These are phyloP conservation scores for Oxygymnocypris stewartii DNA, from an alignment of 2,113 vertebrate species.

Conservation along the genomic window DNA sequence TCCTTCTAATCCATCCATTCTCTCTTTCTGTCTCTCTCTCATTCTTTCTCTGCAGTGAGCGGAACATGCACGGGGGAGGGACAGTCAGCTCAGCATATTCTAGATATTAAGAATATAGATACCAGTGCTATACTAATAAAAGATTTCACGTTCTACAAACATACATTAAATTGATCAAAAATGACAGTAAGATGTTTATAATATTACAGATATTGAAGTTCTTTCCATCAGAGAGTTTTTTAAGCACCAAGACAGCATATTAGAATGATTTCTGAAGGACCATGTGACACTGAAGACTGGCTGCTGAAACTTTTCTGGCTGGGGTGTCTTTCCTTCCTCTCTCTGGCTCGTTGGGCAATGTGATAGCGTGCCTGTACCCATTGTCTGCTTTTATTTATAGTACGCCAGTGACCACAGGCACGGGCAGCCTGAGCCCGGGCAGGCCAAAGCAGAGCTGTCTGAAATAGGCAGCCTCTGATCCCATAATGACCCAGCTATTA, in stretches of 20 bases:
- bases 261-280: background rate
- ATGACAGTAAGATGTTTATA: background rate
- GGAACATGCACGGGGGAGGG: background rate
- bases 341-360: constrained; percentile 56
- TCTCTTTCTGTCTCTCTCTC: background rate
- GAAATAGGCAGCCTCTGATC: constrained; percentile 71
- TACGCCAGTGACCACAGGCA: constrained; percentile 62
- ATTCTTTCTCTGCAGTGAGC: background rate
- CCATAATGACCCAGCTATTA: constrained; percentile 72
- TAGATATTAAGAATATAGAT: background rate
- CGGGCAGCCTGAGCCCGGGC: constrained; percentile 55
- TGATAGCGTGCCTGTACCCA: constrained; percentile 60
- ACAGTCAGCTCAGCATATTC: constrained; percentile 11
- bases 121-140: background rate
- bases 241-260: too few species aligned
- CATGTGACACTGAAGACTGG: background rate
- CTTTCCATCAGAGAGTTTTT: background rate
- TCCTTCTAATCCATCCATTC: constrained; percentile 55
- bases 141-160: background rate
- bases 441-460: constrained; percentile 46
- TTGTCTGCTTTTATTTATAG: constrained; percentile 70
- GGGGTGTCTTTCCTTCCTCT: constrained; percentile 47
- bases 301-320: constrained; percentile 31
- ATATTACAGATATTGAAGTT: background rate
- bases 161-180: too few species aligned